phyloP scores from a whole-genome alignment of 2,113 vertebrate species.

The Sinocyclocheilus rhinocerous region DNA sequence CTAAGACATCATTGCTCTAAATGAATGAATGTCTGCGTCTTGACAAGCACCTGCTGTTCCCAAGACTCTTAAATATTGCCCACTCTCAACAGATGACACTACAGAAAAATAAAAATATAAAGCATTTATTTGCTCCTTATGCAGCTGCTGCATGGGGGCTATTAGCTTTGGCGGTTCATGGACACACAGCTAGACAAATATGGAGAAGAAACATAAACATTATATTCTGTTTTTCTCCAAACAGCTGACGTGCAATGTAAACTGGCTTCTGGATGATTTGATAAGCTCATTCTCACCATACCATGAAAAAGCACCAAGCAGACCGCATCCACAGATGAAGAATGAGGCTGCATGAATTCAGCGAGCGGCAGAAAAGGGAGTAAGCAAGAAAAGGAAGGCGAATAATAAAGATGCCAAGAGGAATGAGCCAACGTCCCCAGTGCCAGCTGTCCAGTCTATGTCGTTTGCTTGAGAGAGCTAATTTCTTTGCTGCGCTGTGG shows the following conservation, averaged over 20 bases:
- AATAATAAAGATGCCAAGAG: constrained; percentile 24
- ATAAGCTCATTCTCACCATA: constrained; percentile 23
- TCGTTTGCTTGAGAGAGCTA: constrained; percentile 51
- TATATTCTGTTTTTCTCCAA: constrained; percentile 19
- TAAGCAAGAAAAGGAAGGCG: constrained; percentile 16
- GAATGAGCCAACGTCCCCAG: constrained; percentile 31
- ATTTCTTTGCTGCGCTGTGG: constrained; percentile 42
- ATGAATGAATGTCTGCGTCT: neutral
- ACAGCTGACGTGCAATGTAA: constrained; percentile 16
- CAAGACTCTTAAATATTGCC: constrained; percentile 22
- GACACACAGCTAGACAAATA: constrained; percentile 12
- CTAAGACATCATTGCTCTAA: constrained; percentile 13
- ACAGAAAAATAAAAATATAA: neutral
- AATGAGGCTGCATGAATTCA: constrained; percentile 34
- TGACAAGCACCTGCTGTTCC: constrained; percentile 12
- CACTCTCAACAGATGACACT: neutral
- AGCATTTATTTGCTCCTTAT: neutral
- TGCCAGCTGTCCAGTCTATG: constrained; percentile 49
- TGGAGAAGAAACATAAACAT: neutral
- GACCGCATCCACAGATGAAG: constrained; percentile 47
- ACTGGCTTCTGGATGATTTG: constrained; percentile 37
- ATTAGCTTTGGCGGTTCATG: constrained; percentile 3
- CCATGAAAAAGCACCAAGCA: constrained; percentile 15
- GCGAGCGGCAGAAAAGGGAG: constrained; percentile 12
- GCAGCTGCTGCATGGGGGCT: neutral